These are phyloP conservation scores for Sarcophaga rosellei DNA, from an alignment of 2,888 invertebrate genomes.

Conservation along the genomic window DNA sequence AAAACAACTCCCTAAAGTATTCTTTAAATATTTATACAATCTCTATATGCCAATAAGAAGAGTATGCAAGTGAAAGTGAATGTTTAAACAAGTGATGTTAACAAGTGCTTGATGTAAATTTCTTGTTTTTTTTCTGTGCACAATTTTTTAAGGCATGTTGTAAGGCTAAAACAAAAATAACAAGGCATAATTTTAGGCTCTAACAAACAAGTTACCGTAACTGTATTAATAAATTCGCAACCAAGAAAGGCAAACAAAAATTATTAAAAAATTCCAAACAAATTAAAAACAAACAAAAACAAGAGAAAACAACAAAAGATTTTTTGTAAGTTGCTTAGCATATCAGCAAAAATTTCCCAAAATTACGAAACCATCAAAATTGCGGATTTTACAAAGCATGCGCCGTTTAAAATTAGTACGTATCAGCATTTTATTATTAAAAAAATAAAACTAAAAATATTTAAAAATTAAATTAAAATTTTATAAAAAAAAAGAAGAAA, in stretches of 20 bases:
- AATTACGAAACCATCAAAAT: constrained; percentile 68
- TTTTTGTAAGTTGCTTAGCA: too few relatives aligned
- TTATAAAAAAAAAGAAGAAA: background rate
- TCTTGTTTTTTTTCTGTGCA: constrained; percentile 40
- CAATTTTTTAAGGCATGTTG: constrained; percentile 26
- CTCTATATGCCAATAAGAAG: background rate
- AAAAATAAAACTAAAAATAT: constrained; percentile 21
- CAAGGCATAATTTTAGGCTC: constrained; percentile 46
- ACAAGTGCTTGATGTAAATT: constrained; percentile 56
- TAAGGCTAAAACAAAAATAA: background rate
- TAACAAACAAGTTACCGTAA: background rate
- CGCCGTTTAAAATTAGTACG: constrained; percentile 68
- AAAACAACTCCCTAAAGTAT: constrained; percentile 26
- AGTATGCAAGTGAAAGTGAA: constrained; percentile 1
- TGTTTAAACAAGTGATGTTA: constrained; percentile 51
- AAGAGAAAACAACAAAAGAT: constrained; percentile 28
- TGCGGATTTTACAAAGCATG: constrained; percentile 68
- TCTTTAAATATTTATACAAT: constrained; percentile 12
- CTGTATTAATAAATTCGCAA: background rate
- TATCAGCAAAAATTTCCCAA: constrained; percentile 44
- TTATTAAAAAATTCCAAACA: background rate
- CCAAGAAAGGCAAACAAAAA: background rate
- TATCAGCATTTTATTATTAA: constrained; percentile 29
- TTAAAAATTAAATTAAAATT: constrained; percentile 8
- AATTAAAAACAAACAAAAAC: background rate